phyloP scores from a whole-genome alignment of 2,888 invertebrate species.

The Pinctada fucata region DNA sequence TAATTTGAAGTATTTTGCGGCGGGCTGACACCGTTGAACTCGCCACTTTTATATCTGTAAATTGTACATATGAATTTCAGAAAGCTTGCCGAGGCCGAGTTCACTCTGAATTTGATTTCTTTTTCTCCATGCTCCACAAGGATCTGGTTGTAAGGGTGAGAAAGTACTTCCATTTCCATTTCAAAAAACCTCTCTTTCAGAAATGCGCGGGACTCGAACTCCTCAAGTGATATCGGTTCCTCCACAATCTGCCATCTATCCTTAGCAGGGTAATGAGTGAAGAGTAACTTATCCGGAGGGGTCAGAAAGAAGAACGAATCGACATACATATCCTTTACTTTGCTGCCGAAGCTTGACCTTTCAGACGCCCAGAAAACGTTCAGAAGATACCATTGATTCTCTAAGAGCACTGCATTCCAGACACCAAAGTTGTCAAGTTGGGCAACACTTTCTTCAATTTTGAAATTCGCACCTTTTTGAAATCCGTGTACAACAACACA shows the following conservation, averaged over 20 bases:
- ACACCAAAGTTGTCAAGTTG: not conserved
- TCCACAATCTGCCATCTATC: slow-evolving; percentile 67
- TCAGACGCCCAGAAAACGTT: not conserved
- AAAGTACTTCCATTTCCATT: slow-evolving; percentile 60
- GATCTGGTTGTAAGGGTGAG: slow-evolving; percentile 58
- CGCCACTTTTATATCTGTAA: slow-evolving; percentile 45
- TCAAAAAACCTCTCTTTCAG: slow-evolving; percentile 70
- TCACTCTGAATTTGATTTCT: slow-evolving; percentile 62
- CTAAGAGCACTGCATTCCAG: not conserved
- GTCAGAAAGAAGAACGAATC: slow-evolving; percentile 63
- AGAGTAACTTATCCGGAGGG: slow-evolving; percentile 66
- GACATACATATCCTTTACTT: not conserved
- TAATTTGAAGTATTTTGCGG: slow-evolving; percentile 49
- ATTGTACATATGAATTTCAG: slow-evolving; percentile 62
- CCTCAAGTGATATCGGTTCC: slow-evolving; percentile 53
- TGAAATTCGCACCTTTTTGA: not conserved
- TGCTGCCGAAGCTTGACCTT: not conserved
- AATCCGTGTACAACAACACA: not conserved
- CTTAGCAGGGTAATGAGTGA: slow-evolving; percentile 67
- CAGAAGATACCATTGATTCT: not conserved
- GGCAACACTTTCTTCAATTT: not conserved
- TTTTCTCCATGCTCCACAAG: slow-evolving; percentile 61
- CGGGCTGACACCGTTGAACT: slow-evolving; percentile 42
- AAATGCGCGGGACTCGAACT: slow-evolving; percentile 66
- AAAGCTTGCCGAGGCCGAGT: slow-evolving; percentile 46